phyloP scores from a whole-genome alignment of 2,797 vertebrate species.

The Cyclura pinguis region DNA sequence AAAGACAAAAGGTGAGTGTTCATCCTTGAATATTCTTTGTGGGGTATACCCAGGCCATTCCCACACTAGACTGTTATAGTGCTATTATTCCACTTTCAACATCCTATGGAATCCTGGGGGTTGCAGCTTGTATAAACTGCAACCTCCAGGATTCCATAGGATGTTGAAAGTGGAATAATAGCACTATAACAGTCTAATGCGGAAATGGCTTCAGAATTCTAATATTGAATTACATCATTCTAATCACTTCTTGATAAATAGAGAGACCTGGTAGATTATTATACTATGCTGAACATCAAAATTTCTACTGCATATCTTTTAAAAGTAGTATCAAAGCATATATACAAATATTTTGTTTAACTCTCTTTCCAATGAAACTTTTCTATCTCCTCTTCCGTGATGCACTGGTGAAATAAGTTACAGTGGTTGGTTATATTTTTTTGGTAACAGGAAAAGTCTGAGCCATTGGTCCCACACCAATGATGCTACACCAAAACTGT shows the following conservation, averaged over 20 bases:
- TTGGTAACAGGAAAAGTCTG: too few species aligned
- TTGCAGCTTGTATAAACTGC: too few species aligned
- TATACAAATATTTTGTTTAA: neutral
- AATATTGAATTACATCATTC: neutral
- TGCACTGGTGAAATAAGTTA: neutral
- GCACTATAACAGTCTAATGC: too few species aligned
- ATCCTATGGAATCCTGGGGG: too few species aligned
- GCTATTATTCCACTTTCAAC: too few species aligned
- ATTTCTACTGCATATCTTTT: neutral
- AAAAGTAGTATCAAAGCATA: neutral
- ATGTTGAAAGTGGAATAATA: too few species aligned
- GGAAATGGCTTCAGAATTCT: neutral
- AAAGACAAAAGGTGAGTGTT: conserved; percentile 36
- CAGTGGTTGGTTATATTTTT: too few species aligned
- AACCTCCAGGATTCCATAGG: too few species aligned
- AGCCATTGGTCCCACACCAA: too few species aligned
- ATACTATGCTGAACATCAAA: neutral
- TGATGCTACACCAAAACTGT: too few species aligned
- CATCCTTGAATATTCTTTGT: neutral
- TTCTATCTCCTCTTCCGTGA: neutral
- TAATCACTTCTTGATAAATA: neutral
- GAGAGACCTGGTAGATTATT: neutral
- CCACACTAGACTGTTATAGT: too few species aligned
- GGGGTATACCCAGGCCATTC: neutral
- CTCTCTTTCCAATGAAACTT: too few species aligned